Base-by-base conservation (phyloP, 2,113 vertebrate genomes). In the Cryptoleucopteryx plumbea region DNA sequence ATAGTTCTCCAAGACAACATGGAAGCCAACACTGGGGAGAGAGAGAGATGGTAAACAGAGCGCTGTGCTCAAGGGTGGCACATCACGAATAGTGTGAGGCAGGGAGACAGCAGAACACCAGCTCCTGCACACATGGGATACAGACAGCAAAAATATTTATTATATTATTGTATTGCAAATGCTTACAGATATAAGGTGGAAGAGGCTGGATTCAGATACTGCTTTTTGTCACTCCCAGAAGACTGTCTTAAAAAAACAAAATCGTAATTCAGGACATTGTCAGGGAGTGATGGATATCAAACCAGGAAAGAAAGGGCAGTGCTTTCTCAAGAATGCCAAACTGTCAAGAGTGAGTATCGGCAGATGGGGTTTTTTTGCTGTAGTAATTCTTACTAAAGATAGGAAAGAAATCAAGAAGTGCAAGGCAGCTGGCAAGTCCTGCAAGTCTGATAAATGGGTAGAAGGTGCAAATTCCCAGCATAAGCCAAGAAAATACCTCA, bases 1-100 rank as follows among this genome's bases (percentile, higher is more conserved):
- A 0, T 7, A 10, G 21, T 50, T 42, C n/a, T 42, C 32, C 47
- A 26, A 43, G 42, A 58, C 38, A 47, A 29, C 0, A 0, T 7
- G 42, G 25, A 23, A 53, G 38, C 52, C 42, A 65, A 5, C 1
- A 0, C 21, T 8, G 31, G 18, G 42, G 66, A 73, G 50, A 47
- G 9, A 27, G 50, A 16, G 42, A 23, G 31, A 34, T 3, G 32
- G 74, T 8, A n/a, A 38, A 42, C 0, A 3, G 52, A 29, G n/a
- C 3, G 32, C 53, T 77, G 84, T 91, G 75, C 72, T 73, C 38
- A n/a, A 4, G n/a, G 32, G 43, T 55, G 67, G 78, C 38, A 34
- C 15, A 4, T 3, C 31, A 31, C 3, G 1, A 74, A 29, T 2
- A 27, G 31, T 9, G 6, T 2, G 8, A 56, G 42, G 52, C 36